Percentiles rank a stretch among this genome's conserved stretches.
Evolutionary conservation across 2,888 invertebrate species (phyloP).

Genomic region (Flabesymbios commensalis): DNA sequence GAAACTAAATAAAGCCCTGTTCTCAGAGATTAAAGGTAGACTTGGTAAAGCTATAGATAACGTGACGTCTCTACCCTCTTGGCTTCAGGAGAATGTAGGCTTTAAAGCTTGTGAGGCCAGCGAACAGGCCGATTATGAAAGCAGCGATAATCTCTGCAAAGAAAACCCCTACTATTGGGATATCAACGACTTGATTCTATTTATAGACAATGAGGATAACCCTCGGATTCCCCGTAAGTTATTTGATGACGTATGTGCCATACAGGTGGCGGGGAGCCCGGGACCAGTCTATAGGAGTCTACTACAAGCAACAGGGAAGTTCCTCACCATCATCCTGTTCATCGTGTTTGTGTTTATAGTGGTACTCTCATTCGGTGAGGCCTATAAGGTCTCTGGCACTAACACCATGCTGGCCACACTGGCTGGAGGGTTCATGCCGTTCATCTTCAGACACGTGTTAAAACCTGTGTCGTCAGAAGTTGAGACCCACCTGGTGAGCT

Average conservation of each 20-base stretch:
- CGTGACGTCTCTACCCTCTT: constrained; percentile 51
- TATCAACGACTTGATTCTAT: constrained; percentile 52
- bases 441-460: constrained; percentile 31
- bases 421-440: constrained; percentile 36
- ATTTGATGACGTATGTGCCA: constrained; percentile 52
- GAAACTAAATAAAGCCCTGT: constrained; percentile 52
- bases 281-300: constrained; percentile 56
- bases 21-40: constrained; percentile 52
- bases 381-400: constrained; percentile 31
- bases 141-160: constrained; percentile 19
- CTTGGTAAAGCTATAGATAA: constrained; percentile 52
- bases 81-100: constrained; percentile 39
- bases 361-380: constrained; percentile 51
- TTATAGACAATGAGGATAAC: constrained; percentile 54
- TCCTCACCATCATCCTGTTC: constrained; percentile 55
- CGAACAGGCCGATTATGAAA: constrained; percentile 41
- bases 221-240: constrained; percentile 54
- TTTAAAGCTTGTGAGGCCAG: constrained; percentile 44
- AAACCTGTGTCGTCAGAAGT: constrained; percentile 28
- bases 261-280: constrained; percentile 54
- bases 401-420: constrained; percentile 35
- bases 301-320: constrained; percentile 55
- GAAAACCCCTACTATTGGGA: constrained; percentile 38
- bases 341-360: constrained; percentile 58
- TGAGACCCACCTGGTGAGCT: constrained; percentile 52